Evolutionary conservation across 2,797 vertebrate species (phyloP), one percentile per base, ranked within the genome.

Genomic region (Lagorchestes hirsutus): DNA sequence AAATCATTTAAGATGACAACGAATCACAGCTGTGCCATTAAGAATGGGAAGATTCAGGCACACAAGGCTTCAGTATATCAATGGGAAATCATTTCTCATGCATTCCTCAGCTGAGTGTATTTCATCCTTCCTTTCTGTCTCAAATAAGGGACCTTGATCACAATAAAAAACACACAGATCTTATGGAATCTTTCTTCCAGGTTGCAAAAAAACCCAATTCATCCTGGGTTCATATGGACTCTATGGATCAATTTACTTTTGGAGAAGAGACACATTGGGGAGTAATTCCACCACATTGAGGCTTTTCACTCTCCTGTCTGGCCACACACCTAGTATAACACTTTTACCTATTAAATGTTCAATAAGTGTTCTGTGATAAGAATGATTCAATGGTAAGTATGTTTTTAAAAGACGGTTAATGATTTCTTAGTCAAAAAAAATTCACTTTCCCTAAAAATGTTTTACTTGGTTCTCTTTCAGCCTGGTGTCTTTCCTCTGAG

Each of bases 21-120:
- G 40, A 74, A 74, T 74, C 67, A 74, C 67, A 74, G n/a, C n/a
- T 74, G 67, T 74, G 67, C 67, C 67, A 74, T 74, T 74, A 74
- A 34, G n/a, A n/a, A 22, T 22, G n/a, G 40, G n/a, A 24, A 74
- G n/a, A 22, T 74, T 74, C 67, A 40, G 67, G n/a, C 16, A n/a
- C n/a, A 74, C 67, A 6, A 74, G 67, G 5, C 67, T 40, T 74
- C n/a, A 40, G n/a, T 74, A 74, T 74, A 74, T 74, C 67, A 74
- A n/a, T 22, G 67, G 3, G 67, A 40, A 74, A n/a, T 74, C 67
- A 74, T 74, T 74, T 74, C 22, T 74, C n/a, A 40, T 40, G 40
- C 18, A 74, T 40, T 74, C n/a, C n/a, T n/a, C 67, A 74, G 16
- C 18, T 40, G 16, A 74, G 5, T 74, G 67, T 74, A 74, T 74